Evolutionary conservation across 2,113 vertebrate species (phyloP), one percentile per base, ranked within the genome.

Genomic region (Aspidoscelis tigris): DNA sequence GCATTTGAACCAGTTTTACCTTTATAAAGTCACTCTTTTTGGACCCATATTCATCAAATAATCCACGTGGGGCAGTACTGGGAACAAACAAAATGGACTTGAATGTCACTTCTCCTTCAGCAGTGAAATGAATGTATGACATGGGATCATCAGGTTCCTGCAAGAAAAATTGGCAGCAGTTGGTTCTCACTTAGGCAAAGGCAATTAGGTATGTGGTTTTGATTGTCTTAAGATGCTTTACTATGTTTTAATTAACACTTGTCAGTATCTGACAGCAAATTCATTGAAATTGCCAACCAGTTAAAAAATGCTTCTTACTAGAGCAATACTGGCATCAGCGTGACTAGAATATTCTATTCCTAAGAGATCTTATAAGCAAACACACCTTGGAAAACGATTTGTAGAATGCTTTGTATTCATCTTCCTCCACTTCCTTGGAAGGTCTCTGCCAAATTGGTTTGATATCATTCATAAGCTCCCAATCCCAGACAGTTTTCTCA

Each of bases 381-480:
- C 72, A 86, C 91, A 99, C 98, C 97, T 98, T 98, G 41, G 98
- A 99, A 93, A 99, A 99, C 18, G 98, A 98, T 94, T 99, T 99
- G 95, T 99, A 99, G 94, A 99, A 99, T 72, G 99, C 98, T 84
- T 95, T 98, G 93, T 99, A 99, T 89, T 99, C 99, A 39, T 99
- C 97, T 11, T 99, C 98, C 91, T 99, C 98, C 53, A 99, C 98
- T 92, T 99, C 99, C 90, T 98, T 99, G 10, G 98, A 97, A 16
- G 96, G 97, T 88, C 99, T 97, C 95, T 99, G 98, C 99, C 99
- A 99, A 94, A 99, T 99, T 7, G 99, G 99, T 94, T 99, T 99
- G 89, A 99, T 99, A 75, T 99, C 98, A 89, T 99, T 99, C 98
- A 99, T 99, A 76, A 99, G 97, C 86, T 99, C 98, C 99, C 99